Evolutionary conservation across 2,113 vertebrate species (phyloP), one percentile per base, ranked within the genome.

Genomic region (Hylia prasina): DNA sequence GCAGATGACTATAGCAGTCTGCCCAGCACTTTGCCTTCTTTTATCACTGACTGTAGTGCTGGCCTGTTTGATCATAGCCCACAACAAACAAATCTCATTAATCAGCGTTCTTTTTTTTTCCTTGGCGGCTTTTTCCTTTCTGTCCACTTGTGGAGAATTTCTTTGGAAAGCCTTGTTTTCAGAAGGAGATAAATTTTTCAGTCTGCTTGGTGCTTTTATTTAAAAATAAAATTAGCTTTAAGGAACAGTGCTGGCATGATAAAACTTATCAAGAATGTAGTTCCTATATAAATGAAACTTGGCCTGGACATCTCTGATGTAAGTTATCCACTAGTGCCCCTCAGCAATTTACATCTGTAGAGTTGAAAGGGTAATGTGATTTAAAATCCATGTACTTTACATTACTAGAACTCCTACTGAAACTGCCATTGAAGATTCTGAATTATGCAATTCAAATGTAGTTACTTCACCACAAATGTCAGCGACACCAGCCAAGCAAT

Each of bases 1-100:
- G 94, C 95, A 97, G 97, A 96, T 97, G 95, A 97, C 91, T 90
- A 27, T 71, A 94, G 87, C 76, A 54, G 70, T 58, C 33, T 60
- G 71, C 2, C 0, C 76, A 82, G 93, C 64, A 83, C 86, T 96
- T 87, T 40, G 68, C 93, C 63, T 85, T 85, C 75, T 96, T 96
- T 94, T 96, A 83, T 91, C 85, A 44, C 44, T 84, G 93, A 50
- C 51, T 28, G 77, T 83, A 69, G 50, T 45, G 11, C 89, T 65
- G 81, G 87, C 54, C 65, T 82, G 95, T 95, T 97, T 93, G 81
- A 83, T 97, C 78, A 78, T 37, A 37, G 35, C 79, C 66, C 33
- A 82, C 80, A 61, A 86, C 72, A 89, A 86, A 90, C 76, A 85
- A 84, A 69, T 64, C 56, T 83, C 76, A 89, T 93, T 69, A 56